phyloP scores from a whole-genome alignment of 2,888 invertebrate species.

The Bembecia ichneumoniformis region DNA sequence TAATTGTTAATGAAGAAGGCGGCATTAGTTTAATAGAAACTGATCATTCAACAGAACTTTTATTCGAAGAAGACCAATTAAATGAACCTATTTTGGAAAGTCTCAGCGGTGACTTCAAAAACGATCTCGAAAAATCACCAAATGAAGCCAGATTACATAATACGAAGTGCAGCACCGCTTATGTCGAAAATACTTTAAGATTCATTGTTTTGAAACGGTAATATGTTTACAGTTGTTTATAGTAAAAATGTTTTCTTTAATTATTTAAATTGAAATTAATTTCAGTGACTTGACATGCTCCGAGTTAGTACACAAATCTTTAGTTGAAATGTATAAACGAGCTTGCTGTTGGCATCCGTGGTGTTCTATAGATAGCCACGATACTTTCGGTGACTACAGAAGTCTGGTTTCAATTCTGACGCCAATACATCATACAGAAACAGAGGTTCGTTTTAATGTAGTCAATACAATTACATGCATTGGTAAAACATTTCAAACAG shows the following conservation, averaged over 20 bases:
- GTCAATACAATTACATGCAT: not conserved
- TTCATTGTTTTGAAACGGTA: slow-evolving; percentile 53
- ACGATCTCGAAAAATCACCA: not conserved
- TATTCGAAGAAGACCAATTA: not conserved
- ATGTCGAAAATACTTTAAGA: slow-evolving; percentile 16
- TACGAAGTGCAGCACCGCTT: too few species aligned
- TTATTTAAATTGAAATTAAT: not conserved
- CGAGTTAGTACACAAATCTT: slow-evolving; percentile 44
- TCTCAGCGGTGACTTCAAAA: not conserved
- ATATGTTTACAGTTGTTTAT: slow-evolving; percentile 5
- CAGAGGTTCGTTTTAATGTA: slow-evolving; percentile 32
- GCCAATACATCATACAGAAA: slow-evolving; percentile 45
- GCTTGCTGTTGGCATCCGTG: slow-evolving; percentile 49
- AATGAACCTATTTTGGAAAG: not conserved
- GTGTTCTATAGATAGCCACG: slow-evolving; percentile 50
- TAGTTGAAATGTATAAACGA: slow-evolving; percentile 39
- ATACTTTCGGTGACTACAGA: slow-evolving; percentile 52
- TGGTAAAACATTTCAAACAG: too few species aligned
- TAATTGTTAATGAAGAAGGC: slow-evolving; percentile 49
- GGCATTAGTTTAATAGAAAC: slow-evolving; percentile 27
- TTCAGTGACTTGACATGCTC: slow-evolving; percentile 47
- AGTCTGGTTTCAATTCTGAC: slow-evolving; percentile 44
- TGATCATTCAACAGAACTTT: not conserved
- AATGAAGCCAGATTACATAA: too few species aligned
- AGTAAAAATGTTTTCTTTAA: too few species aligned